phyloP scores from a whole-genome alignment of 2,113 vertebrate species.

The Melierax canorus region DNA sequence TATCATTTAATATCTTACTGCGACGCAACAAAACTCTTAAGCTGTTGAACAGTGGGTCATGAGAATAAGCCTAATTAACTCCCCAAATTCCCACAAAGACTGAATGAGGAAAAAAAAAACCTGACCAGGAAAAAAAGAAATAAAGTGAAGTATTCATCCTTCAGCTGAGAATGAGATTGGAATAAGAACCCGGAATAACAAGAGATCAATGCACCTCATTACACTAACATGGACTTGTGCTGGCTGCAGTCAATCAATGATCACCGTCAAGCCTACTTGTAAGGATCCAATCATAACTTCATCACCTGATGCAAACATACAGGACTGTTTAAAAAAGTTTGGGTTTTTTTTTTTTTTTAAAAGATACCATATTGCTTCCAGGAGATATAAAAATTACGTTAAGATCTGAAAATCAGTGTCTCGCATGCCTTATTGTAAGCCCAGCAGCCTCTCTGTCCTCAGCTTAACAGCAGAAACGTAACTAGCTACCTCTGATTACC shows the following conservation, averaged over 20 bases:
- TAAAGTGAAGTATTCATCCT: not conserved
- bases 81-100: not conserved
- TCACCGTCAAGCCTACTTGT: not conserved
- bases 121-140: not conserved
- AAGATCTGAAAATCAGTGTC: not conserved
- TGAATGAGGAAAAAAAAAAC: not conserved
- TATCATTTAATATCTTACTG: not conserved
- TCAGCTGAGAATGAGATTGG: not conserved
- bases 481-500: not conserved
- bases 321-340: not conserved
- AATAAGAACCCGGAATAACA: not conserved
- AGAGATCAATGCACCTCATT: not conserved
- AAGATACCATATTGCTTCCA: not conserved
- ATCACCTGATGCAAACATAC: not conserved
- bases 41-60: not conserved
- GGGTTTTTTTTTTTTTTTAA: not conserved
- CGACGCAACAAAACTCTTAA: not conserved
- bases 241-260: not conserved
- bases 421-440: not conserved
- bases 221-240: not conserved
- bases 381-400: not conserved
- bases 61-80: slow-evolving; percentile 30
- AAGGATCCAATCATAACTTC: not conserved
- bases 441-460: not conserved
- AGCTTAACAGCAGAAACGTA: not conserved